Evolutionary conservation across 2,797 vertebrate genomes (phyloP).

Genomic region (Alauda arvensis): DNA sequence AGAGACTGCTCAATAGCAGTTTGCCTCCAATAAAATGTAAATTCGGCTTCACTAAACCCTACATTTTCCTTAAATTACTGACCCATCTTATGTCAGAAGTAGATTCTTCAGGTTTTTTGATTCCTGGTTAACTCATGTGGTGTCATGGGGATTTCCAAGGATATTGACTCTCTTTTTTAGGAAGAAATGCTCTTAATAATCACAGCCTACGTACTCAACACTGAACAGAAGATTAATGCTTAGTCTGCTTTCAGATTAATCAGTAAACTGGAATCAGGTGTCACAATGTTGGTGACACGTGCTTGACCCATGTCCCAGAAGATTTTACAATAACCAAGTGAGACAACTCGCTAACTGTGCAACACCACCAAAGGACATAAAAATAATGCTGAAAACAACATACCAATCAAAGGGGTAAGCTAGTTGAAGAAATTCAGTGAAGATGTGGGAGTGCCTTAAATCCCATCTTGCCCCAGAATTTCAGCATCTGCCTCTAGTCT

Average conservation of each 20-base stretch:
- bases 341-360: neutral
- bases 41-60: neutral
- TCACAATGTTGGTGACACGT: neutral
- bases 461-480: neutral
- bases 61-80: neutral
- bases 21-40: neutral
- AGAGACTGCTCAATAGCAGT: neutral
- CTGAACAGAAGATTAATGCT: neutral
- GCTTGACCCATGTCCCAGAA: neutral
- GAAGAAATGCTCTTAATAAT: neutral
- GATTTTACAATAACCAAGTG: neutral
- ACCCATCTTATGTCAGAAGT: neutral
- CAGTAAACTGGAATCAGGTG: neutral
- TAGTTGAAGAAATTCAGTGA: neutral
- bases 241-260: neutral
- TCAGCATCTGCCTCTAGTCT: neutral
- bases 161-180: neutral
- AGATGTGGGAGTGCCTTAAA: neutral
- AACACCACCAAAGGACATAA: neutral
- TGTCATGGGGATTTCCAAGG: neutral
- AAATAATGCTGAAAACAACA: neutral
- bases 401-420: neutral
- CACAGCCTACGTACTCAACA: neutral
- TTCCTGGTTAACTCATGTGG: neutral
- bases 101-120: neutral